phyloP scores from a whole-genome alignment of 2,888 invertebrate genomes.

The Eupithecia tripunctaria region DNA sequence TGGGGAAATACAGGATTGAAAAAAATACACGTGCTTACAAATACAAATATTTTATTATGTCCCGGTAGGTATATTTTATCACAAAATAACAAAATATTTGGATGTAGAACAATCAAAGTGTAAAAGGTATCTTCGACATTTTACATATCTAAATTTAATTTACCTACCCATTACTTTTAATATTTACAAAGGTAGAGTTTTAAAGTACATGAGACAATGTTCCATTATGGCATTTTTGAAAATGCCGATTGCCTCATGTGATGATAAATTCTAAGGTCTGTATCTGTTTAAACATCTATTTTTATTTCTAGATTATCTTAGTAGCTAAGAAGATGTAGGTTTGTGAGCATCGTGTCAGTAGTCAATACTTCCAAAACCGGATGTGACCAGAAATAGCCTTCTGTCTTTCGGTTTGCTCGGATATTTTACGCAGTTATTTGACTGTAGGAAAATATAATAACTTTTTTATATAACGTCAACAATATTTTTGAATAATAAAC shows the following conservation, averaged over 20 bases:
- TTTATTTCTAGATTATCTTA: neutral
- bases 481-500: neutral
- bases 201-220: neutral
- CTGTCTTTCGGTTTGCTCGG: neutral
- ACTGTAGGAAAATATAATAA: neutral
- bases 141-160: constrained; percentile 19
- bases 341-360: neutral
- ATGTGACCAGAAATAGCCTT: neutral
- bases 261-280: neutral
- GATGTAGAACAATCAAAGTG: neutral
- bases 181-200: constrained; percentile 28
- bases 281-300: neutral
- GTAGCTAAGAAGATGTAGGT: neutral
- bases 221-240: neutral
- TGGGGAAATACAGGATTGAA: neutral
- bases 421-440: neutral
- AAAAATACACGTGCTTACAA: neutral
- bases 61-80: neutral
- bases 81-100: neutral
- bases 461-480: neutral
- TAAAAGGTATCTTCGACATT: neutral
- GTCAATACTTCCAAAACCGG: neutral
- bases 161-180: constrained; percentile 22
- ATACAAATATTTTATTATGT: constrained; percentile 2
- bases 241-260: neutral